Evolutionary conservation across 37 sponge, comb jelly and placozoan species (phyloP).

Genomic region (Oscarella lobularis): DNA sequence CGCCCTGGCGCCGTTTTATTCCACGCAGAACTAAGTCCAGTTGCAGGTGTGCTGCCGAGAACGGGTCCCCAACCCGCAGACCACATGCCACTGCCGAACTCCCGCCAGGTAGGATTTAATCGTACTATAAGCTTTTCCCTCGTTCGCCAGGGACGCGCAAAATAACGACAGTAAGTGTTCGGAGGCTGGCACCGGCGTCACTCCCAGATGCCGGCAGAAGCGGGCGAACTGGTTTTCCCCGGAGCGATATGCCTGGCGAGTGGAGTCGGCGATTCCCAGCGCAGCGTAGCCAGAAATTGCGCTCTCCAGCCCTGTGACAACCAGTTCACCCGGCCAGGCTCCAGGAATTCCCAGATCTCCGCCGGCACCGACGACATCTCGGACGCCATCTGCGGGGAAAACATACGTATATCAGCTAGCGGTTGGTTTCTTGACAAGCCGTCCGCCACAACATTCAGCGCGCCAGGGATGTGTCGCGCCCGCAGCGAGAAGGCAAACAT

Average conservation of each 20-base stretch:
- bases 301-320: background rate
- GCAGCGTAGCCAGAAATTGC: background rate
- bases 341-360: background rate
- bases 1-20: background rate
- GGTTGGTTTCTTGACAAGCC: background rate
- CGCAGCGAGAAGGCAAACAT: background rate
- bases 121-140: background rate
- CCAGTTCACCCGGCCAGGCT: background rate
- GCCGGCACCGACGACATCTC: background rate
- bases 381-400: background rate
- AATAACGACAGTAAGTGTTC: background rate
- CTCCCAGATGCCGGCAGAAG: background rate
- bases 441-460: background rate
- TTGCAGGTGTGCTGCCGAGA: background rate
- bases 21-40: background rate
- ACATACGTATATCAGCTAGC: background rate
- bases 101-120: background rate
- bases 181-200: background rate
- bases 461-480: background rate
- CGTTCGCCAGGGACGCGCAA: constrained; percentile 1
- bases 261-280: background rate
- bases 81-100: background rate
- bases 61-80: background rate
- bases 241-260: background rate
- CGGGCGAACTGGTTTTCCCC: background rate